Evolutionary conservation across 2,888 invertebrate species (phyloP).

Genomic region (Drosophila stalkeri): DNA sequence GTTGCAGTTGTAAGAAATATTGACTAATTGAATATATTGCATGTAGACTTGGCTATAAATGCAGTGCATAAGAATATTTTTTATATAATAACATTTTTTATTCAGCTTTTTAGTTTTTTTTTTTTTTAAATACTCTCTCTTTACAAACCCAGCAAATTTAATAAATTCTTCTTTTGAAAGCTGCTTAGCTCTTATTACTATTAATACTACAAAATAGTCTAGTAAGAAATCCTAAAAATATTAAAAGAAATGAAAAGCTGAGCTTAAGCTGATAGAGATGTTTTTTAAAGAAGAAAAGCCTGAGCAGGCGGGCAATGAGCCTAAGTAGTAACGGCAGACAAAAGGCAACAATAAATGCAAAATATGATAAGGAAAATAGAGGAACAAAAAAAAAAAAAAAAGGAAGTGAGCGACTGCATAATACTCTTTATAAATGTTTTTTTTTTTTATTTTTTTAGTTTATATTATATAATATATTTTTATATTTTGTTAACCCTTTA

Average conservation of each 20-base stretch:
- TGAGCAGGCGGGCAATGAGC: neutral
- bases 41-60: neutral
- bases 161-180: neutral
- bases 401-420: neutral
- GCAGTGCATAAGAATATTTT: neutral
- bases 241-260: conserved; percentile 9
- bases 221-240: neutral
- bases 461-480: no score
- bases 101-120: neutral
- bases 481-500: no score
- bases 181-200: neutral
- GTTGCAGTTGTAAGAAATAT: neutral
- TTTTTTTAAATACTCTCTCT: neutral
- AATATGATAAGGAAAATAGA: conserved; percentile 12
- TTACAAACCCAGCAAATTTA: neutral
- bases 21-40: neutral
- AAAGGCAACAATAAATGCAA: conserved; percentile 23
- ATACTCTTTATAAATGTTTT: neutral
- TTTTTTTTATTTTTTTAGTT: no score
- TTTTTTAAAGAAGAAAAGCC: neutral
- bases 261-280: neutral
- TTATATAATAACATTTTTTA: neutral
- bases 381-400: neutral
- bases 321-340: conserved; percentile 21
- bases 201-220: neutral